Evolutionary conservation across 2,888 invertebrate genomes (phyloP), one percentile per base, ranked within the genome.

Genomic region (Plagodis dolabraria): DNA sequence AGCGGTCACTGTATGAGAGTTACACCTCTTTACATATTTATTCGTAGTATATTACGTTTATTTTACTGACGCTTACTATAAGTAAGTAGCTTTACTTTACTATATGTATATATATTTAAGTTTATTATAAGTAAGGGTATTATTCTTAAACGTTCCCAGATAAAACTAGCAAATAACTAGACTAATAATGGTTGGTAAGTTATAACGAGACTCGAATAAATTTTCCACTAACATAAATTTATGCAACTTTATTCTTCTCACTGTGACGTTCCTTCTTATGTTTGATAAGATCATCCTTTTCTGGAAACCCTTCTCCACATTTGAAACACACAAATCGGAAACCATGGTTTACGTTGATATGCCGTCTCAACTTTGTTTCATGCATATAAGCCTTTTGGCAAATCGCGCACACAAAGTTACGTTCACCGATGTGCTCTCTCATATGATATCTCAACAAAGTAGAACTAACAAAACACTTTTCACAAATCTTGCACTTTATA

Each of bases 331-430:
- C 33, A 10, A 46, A 47, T n/a, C 4, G 11, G 12, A 35, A 5
- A 8, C 34, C 11, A 35, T 10, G 33, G 7, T 2, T 1, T 10
- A 6, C 35, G 10, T 47, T 47, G 5, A 47, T 35, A 6, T 47
- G 47, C 7, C 6, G 9, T 7, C 35, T 47, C 35, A 47, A 35
- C 10, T 8, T 34, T 33, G 34, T 35, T 9, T 47, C 33, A 0
- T 47, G 47, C 11, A n/a, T 76, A 71, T 55, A 47, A 73, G 81
- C 55, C 76, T 79, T 64, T 65, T 73, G 61, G 11, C 47, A 47
- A 6, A 47, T 35, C 34, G 65, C 69, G 38, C 57, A 51, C 5
- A 33, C n/a, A 10, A 34, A 34, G 7, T 47, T 35, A 5, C 35
- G 10, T 11, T 47, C 47, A 6, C 47, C 47, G 5, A 6, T 34